Evolutionary conservation across 53 echinoderm and acorn worm species (phyloP), one percentile per base, ranked within the genome.

Genomic region (Henricia sp.): DNA sequence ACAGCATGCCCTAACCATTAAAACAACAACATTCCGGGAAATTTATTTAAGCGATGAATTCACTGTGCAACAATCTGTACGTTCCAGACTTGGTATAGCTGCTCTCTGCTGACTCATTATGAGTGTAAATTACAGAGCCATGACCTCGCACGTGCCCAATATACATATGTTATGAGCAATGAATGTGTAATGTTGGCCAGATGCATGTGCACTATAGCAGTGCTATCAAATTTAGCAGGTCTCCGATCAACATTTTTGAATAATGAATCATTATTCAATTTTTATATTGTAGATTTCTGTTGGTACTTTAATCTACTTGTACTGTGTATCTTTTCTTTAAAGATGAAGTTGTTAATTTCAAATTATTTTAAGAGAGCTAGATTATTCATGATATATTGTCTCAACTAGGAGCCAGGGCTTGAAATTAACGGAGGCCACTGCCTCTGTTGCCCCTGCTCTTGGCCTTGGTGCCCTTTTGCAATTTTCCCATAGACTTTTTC

Each of bases 141-240:
- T 80, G 64, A 80, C 80, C 80, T 60, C 60, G 54, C 46, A 38
- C 30, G 60, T 40, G 23, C 6, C 25, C 52, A 53, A 58, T 77
- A 24, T 59, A 60, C 77, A 77, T 77, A 77, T 26, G 23, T 46
- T 33, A 80, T 80, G 80, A 80, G 80, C 80, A 80, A 80, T 64
- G 80, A 80, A 80, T 80, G 63, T 80, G 80, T 80, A 80, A 80
- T 80, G 64, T 42, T 3, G n/a, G n/a, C n/a, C n/a, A n/a, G n/a
- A 6, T 12, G 62, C 30, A 13, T 1, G 24, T 60, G 32, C 32
- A 30, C 9, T 60, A 16, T 64, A 37, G 27, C 52, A 30, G 37
- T 54, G 53, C 73, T 35, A 53, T 35, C 30, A 33, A 34, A 44
- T 43, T 60, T 59, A 10, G 8, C 32, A 41, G 29, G 40, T 54